These are phyloP conservation scores for Porites evermanni DNA, from an alignment of 92 coral and sea anemone species.

Conservation along the genomic window DNA sequence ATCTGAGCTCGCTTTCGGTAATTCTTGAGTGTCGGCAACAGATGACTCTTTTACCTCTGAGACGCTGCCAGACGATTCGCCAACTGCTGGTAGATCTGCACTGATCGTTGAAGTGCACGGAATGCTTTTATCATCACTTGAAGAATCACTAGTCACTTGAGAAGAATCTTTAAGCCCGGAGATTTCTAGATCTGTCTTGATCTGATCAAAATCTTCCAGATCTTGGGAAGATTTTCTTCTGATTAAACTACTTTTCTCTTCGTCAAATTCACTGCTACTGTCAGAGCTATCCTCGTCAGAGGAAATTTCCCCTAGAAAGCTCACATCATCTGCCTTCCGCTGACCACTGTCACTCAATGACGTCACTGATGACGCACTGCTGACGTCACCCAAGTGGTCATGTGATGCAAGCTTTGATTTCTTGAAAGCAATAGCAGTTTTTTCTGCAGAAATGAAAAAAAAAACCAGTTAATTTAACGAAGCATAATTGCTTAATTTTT, in stretches of 20 bases:
- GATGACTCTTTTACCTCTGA: neutral
- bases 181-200: neutral
- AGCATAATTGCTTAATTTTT: too few species aligned
- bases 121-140: neutral
- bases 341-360: slow-evolving; percentile 11
- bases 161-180: neutral
- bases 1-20: neutral
- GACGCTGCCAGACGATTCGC: neutral
- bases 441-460: slow-evolving; percentile 25
- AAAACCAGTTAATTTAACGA: neutral
- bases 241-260: neutral
- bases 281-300: slow-evolving; percentile 42
- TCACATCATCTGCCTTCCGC: slow-evolving; percentile 27
- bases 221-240: neutral
- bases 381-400: slow-evolving; percentile 2
- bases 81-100: neutral
- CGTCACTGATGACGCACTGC: neutral
- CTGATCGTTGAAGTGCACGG: neutral
- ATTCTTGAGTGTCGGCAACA: neutral
- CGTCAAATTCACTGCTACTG: slow-evolving; percentile 16
- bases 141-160: neutral
- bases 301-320: slow-evolving; percentile 43
- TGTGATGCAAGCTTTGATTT: slow-evolving; percentile 25
- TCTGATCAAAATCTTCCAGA: neutral
- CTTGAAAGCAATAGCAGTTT: slow-evolving; percentile 44